Percentiles rank a stretch among this genome's conserved stretches.
Conservation (phyloP, 2,888 invertebrate species). For the Rhagophthalmus giganteus region DNA sequence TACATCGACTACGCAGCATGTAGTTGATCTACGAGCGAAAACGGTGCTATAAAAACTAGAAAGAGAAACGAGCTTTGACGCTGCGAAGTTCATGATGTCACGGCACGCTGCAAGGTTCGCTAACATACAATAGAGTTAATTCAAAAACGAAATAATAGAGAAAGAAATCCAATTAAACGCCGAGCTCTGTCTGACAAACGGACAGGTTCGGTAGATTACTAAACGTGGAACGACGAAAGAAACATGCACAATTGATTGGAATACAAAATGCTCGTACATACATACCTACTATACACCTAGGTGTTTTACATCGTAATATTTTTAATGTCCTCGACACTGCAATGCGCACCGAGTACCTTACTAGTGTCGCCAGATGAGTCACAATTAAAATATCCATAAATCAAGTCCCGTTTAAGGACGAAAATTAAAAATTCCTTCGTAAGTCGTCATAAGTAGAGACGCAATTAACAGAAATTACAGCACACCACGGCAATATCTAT, state of each 20-base stretch:
- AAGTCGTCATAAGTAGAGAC: constrained; percentile 35
- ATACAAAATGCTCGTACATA: constrained; percentile 26
- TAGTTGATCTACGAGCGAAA: no score
- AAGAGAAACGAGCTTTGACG: no score
- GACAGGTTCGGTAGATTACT: constrained; percentile 28
- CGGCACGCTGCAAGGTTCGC: constrained; percentile 22
- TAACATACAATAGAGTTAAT: constrained; percentile 52
- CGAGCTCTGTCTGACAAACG: constrained; percentile 43
- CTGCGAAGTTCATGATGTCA: no score
- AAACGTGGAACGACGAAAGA: constrained; percentile 20
- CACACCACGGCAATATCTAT: constrained; percentile 3
- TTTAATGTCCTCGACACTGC: constrained; percentile 16
- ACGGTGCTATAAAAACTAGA: no score
- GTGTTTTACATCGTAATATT: constrained; percentile 13
- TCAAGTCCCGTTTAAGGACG: constrained; percentile 35
- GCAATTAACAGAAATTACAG: no score
- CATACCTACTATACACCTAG: no score
- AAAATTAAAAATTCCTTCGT: constrained; percentile 45
- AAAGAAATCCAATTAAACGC: constrained; percentile 56
- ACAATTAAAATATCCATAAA: constrained; percentile 40
- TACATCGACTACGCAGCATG: no score
- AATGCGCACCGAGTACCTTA: constrained; percentile 9
- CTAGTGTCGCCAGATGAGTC: constrained; percentile 15
- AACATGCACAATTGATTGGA: constrained; percentile 25
- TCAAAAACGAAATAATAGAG: constrained; percentile 51